Percentiles rank a stretch among this genome's conserved stretches.
phyloP scores from a whole-genome alignment of 2,797 vertebrate genomes.

The Labroides dimidiatus region DNA sequence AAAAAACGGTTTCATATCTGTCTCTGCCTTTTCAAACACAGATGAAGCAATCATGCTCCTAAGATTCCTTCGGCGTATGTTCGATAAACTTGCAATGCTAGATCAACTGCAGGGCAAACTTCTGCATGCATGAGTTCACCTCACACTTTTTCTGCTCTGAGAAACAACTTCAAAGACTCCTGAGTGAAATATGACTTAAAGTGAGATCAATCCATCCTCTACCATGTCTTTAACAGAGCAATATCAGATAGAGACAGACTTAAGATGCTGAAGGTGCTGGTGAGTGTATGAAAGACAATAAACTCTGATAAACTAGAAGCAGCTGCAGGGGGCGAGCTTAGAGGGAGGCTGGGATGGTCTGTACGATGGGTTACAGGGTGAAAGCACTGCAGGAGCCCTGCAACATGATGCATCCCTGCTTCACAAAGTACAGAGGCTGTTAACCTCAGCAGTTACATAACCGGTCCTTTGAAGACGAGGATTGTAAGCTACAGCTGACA shows the following conservation, averaged over 20 bases:
- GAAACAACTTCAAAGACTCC: constrained; percentile 6
- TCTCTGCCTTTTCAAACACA: neutral
- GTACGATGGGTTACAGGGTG: constrained; percentile 29
- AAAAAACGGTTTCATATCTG: neutral
- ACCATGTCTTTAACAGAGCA: neutral
- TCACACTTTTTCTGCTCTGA: constrained; percentile 5
- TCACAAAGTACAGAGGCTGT: constrained; percentile 39
- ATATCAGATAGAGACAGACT: neutral
- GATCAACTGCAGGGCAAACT: neutral
- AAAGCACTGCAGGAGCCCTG: constrained; percentile 44
- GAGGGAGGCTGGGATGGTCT: constrained; percentile 25
- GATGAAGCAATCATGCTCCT: neutral
- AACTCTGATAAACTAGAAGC: constrained; percentile 40
- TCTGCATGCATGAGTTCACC: neutral
- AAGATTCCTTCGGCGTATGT: neutral
- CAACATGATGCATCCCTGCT: constrained; percentile 50
- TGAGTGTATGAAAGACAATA: constrained; percentile 41
- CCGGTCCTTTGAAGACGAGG: constrained; percentile 39
- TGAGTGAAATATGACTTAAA: neutral
- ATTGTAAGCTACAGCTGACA: constrained; percentile 40
- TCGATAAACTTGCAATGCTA: neutral
- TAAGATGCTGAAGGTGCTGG: constrained; percentile 5
- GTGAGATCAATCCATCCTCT: constrained; percentile 2
- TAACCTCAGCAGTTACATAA: constrained; percentile 66
- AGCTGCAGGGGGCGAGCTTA: constrained; percentile 13